These are phyloP conservation scores for Nymphicus hollandicus DNA, from an alignment of 2,113 vertebrate genomes.

Conservation along the genomic window DNA sequence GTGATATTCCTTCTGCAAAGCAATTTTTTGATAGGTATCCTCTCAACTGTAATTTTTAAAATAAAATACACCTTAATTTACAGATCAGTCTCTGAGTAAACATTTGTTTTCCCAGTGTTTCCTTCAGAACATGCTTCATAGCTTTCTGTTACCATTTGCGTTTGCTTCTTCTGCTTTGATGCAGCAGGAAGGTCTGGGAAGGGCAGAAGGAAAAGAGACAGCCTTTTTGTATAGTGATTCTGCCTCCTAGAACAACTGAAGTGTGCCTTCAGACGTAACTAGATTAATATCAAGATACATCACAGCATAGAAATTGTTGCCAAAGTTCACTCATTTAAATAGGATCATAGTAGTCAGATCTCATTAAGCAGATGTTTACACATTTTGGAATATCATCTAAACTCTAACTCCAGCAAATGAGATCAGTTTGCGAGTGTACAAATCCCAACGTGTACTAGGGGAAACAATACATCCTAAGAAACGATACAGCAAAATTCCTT, in stretches of 20 bases:
- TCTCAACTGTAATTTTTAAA: neutral
- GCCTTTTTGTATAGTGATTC: neutral
- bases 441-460: neutral
- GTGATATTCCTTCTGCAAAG: neutral
- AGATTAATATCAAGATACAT: constrained; percentile 16
- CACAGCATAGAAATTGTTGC: constrained; percentile 1
- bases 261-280: neutral
- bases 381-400: neutral
- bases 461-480: neutral
- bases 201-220: neutral
- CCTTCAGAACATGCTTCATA: neutral
- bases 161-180: neutral
- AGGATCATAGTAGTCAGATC: neutral
- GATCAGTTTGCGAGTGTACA: neutral
- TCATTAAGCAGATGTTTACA: constrained; percentile 24
- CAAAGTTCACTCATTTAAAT: neutral
- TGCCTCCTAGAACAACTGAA: neutral
- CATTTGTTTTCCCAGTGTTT: neutral
- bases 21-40: neutral
- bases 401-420: neutral
- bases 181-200: neutral
- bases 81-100: neutral
- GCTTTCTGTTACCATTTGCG: neutral
- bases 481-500: neutral
- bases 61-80: neutral